Percentiles rank a stretch among this genome's conserved stretches.
Evolutionary conservation across 2,113 vertebrate genomes (phyloP).

Genomic region (Dipodomys spectabilis): DNA sequence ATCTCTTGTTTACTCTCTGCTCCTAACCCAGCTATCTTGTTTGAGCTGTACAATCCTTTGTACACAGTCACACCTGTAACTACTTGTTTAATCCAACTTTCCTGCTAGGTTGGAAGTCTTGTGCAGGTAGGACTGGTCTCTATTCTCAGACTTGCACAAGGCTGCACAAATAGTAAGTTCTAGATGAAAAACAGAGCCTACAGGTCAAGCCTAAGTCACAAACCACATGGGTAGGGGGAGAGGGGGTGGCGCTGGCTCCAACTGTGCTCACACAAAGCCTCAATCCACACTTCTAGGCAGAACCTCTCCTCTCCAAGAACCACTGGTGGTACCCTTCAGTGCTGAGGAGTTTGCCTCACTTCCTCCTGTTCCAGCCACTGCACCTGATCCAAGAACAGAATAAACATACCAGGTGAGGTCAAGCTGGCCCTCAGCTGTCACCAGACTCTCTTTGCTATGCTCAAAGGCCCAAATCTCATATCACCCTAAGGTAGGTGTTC

Average conservation of each 20-base stretch:
- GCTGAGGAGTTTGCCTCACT: conserved; percentile 6
- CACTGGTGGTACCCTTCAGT: neutral
- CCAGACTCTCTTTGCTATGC: neutral
- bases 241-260: neutral
- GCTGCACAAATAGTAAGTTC: neutral
- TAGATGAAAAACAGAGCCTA: no score
- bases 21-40: conserved; percentile 55
- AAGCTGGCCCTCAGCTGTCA: conserved; percentile 1
- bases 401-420: neutral
- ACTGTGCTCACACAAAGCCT: neutral
- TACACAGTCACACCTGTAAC: conserved; percentile 17
- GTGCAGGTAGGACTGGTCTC: neutral
- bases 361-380: neutral
- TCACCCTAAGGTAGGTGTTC: neutral
- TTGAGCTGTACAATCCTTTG: conserved; percentile 30
- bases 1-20: conserved; percentile 50
- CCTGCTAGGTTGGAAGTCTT: neutral
- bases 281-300: conserved; percentile 25
- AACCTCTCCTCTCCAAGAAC: conserved; percentile 44
- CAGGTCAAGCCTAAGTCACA: neutral
- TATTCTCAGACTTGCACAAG: conserved; percentile 31
- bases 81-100: conserved; percentile 35
- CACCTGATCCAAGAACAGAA: conserved; percentile 13
- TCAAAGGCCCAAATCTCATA: conserved; percentile 9
- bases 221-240: neutral